These are phyloP conservation scores for Sebastes aleutianus DNA, from an alignment of 2,797 vertebrate genomes.

Conservation along the genomic window DNA sequence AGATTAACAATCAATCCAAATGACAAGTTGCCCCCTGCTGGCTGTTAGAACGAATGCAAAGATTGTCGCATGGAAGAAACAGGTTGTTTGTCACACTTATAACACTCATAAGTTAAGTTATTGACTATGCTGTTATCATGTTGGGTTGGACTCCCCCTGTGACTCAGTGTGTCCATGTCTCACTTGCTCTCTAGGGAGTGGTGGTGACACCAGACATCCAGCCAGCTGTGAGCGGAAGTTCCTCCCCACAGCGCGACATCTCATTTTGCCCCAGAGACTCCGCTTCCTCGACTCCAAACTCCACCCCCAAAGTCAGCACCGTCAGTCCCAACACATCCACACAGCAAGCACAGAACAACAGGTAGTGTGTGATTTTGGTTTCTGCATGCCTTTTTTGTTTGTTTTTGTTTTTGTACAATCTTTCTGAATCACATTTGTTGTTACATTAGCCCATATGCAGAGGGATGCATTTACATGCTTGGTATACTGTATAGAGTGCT, in stretches of 20 bases:
- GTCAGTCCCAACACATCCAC: constrained; percentile 3
- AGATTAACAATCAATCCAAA: no score
- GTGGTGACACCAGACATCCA: constrained; percentile 87
- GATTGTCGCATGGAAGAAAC: no score
- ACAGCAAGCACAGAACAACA: neutral
- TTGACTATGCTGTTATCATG: no score
- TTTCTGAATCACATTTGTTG: neutral
- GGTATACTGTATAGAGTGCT: neutral
- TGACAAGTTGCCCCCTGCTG: no score
- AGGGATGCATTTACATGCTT: neutral
- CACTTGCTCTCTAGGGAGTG: constrained; percentile 69
- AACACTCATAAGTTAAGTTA: no score
- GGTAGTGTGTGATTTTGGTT: constrained; percentile 19
- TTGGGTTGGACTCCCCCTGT: no score
- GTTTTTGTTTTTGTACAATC: no score
- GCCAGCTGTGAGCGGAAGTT: constrained; percentile 52
- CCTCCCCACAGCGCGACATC: constrained; percentile 81
- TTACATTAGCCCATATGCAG: neutral
- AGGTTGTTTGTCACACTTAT: no score
- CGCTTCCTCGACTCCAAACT: constrained; percentile 48
- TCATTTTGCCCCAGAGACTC: constrained; percentile 83
- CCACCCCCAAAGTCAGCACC: constrained; percentile 8
- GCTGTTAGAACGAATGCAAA: no score
- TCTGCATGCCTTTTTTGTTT: no score
- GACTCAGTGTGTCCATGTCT: neutral